These are phyloP conservation scores for Scomber scombrus DNA, from an alignment of 2,113 vertebrate species.

Conservation along the genomic window DNA sequence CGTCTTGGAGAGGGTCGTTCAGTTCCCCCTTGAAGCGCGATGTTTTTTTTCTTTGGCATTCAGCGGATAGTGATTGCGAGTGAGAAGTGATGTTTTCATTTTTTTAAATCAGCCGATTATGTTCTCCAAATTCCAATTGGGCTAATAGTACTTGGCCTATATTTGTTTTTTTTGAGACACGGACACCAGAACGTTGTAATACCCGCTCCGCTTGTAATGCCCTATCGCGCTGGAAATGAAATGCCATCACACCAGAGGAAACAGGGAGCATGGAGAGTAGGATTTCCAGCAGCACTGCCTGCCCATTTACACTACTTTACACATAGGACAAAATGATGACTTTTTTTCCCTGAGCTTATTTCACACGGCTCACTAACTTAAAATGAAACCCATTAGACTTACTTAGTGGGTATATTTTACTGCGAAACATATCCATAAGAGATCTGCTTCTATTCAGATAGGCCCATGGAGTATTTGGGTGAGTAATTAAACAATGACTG, in stretches of 20 bases:
- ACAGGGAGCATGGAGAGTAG: conserved; percentile 68
- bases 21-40: conserved; percentile 56
- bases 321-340: conserved; percentile 60
- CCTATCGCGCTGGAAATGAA: conserved; percentile 69
- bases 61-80: conserved; percentile 21
- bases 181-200: conserved; percentile 37
- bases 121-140: conserved; percentile 39
- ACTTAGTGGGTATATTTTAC: conserved; percentile 59
- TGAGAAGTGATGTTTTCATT: conserved; percentile 55
- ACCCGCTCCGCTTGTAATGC: conserved; percentile 53
- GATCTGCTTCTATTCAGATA: conserved; percentile 47
- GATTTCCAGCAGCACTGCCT: conserved; percentile 52
- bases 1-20: conserved; percentile 36
- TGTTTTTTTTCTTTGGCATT: conserved; percentile 15
- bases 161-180: conserved; percentile 50
- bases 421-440: conserved; percentile 38
- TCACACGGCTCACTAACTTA: conserved; percentile 60
- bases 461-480: conserved; percentile 50
- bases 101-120: conserved; percentile 10
- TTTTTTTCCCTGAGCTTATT: conserved; percentile 45
- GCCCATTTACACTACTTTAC: conserved; percentile 64
- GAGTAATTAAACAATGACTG: conserved; percentile 49
- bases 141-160: conserved; percentile 55
- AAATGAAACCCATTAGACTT: conserved; percentile 63
- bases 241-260: conserved; percentile 79